Evolutionary conservation across 1,140 invertebrate species (phyloP), one percentile per base, ranked within the genome.

Genomic region (Atta cephalotes): DNA sequence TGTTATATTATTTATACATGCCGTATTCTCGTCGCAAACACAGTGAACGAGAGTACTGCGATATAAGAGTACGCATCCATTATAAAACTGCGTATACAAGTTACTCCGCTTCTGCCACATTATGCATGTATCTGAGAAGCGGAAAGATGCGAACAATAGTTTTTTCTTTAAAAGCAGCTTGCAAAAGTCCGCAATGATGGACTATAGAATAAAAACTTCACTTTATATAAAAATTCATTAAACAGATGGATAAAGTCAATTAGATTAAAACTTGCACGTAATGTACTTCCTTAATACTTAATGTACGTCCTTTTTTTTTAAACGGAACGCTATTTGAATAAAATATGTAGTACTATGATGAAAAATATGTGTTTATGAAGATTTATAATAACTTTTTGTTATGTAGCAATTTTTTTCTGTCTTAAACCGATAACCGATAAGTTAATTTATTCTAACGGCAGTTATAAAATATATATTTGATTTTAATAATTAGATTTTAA

Each of bases 1-100:
- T 3, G 25, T 76, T 84, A 74, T 76, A 76, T 84, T 56, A 62
- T 74, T 63, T 62, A 63, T 49, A 28, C 68, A 60, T 14, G n/a
- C 28, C 18, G 31, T 77, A 6, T 53, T 62, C 49, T 74, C 31
- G 51, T 39, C 35, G 58, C 25, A 21, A 10, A 45, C 39, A 28
- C 12, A 10, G 39, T 12, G 28, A 25, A 79, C n/a, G 12, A 68
- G 65, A 45, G 5, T 49, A 25, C n/a, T 60, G n/a, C 1, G 45
- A 56, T 80, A n/a, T 68, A 25, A 35, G 53, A 81, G 14, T 49
- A 71, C 65, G 65, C 28, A 45, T 49, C 78, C 49, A 70, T 68
- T 79, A 68, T 53, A 21, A 39, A 12, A 63, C 3, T 5, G 39
- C 39, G 25, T 49, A 49, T 65, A 77, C 14, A 77, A n/a, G 56